Conservation (phyloP, 2,113 vertebrate genomes). For the Elgaria multicarinata region DNA sequence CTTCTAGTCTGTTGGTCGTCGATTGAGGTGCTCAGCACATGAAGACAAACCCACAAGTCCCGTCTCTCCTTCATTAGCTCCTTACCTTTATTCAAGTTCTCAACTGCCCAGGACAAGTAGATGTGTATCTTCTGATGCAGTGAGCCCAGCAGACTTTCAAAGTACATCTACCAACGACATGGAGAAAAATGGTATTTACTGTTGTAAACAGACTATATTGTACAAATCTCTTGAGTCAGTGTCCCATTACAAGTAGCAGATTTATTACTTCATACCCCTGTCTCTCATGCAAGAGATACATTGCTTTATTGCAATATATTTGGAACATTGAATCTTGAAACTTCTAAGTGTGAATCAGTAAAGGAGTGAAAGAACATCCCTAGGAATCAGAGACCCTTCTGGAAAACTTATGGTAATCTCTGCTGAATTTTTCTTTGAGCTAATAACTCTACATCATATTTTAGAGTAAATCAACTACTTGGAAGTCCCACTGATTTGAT, state of each 20-base stretch:
- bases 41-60: slow-evolving; percentile 71
- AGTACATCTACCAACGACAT: slow-evolving; percentile 72
- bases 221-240: not conserved
- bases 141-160: slow-evolving; percentile 70
- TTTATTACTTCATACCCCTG: not conserved
- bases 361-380: not conserved
- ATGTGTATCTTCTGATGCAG: slow-evolving; percentile 58
- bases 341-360: not conserved
- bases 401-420: not conserved
- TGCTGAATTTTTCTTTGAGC: not conserved
- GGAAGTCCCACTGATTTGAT: not conserved
- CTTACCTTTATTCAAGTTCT: slow-evolving; percentile 70
- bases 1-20: slow-evolving; percentile 74
- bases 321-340: not conserved
- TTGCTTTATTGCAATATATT: not conserved
- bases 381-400: not conserved
- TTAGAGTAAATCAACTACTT: not conserved
- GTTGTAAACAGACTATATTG: not conserved
- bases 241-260: not conserved
- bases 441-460: not conserved
- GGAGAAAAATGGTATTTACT: slow-evolving; percentile 78
- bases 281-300: not conserved
- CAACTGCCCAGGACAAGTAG: slow-evolving; percentile 68
- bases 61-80: slow-evolving; percentile 67
- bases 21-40: slow-evolving; percentile 64